A percentile compares a stretch with the other conserved stretches of the same genome.
Conservation (phyloP, 2,888 invertebrate genomes). For the Chrysolina americana region DNA sequence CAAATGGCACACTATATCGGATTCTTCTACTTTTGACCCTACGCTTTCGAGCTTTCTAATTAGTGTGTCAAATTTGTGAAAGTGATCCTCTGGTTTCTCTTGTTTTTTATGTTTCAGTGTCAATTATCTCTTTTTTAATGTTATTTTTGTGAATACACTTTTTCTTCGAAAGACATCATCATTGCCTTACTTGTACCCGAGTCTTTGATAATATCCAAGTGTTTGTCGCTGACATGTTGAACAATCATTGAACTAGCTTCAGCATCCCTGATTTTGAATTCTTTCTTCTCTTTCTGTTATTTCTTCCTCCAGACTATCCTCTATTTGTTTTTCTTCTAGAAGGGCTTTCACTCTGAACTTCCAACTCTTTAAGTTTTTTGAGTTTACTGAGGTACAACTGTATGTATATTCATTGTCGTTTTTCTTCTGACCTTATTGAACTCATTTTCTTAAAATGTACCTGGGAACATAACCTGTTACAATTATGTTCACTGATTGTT, state of each 20-base stretch:
- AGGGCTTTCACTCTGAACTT: slow-evolving; percentile 37
- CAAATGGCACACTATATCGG: slow-evolving; percentile 37
- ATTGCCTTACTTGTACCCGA: slow-evolving; percentile 48
- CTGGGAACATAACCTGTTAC: too few relatives aligned
- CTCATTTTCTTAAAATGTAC: slow-evolving; percentile 32
- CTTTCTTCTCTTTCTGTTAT: slow-evolving; percentile 34
- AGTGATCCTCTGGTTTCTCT: too few relatives aligned
- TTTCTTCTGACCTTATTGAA: too few relatives aligned
- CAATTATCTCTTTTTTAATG: slow-evolving; percentile 46
- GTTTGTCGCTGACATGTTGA: slow-evolving; percentile 52
- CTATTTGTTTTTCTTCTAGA: too few relatives aligned
- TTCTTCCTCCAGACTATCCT: too few relatives aligned
- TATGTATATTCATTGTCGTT: neutral
- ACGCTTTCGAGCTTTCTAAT: slow-evolving; percentile 48
- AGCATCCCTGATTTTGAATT: slow-evolving; percentile 40
- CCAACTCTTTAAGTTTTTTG: slow-evolving; percentile 25
- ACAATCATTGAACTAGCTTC: slow-evolving; percentile 50
- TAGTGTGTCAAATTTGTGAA: too few relatives aligned
- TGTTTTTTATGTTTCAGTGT: too few relatives aligned
- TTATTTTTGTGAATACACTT: slow-evolving; percentile 50
- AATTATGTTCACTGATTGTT: too few relatives aligned
- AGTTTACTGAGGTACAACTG: neutral
- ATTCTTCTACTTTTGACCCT: slow-evolving; percentile 52
- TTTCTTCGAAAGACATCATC: slow-evolving; percentile 52
- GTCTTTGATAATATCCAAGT: slow-evolving; percentile 52